phyloP scores from a whole-genome alignment of 2,113 vertebrate genomes.

The Suricata suricatta region DNA sequence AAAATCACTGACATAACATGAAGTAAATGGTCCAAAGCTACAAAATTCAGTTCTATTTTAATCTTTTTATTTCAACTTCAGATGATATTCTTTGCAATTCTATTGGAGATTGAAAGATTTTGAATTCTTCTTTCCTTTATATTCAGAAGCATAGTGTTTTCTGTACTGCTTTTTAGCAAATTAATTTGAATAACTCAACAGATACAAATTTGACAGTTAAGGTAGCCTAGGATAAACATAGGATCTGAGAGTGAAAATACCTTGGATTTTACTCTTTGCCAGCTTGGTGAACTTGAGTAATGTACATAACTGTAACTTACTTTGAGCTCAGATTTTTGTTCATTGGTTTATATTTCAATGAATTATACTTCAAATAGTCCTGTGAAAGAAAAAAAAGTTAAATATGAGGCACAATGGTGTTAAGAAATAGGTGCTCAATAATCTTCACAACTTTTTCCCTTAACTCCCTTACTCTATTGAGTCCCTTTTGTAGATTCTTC shows the following conservation, averaged over 20 bases:
- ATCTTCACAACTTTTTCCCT: not conserved
- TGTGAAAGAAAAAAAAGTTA: not conserved
- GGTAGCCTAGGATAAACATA: not conserved
- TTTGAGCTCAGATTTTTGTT: not conserved
- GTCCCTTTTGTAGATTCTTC: not conserved
- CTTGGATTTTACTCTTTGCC: not conserved
- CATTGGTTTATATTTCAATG: not conserved
- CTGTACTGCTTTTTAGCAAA: not conserved
- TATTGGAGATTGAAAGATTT: not conserved
- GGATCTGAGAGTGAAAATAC: not conserved
- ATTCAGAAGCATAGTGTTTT: not conserved
- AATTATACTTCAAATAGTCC: not conserved
- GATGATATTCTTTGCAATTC: not conserved
- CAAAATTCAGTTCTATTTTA: not conserved
- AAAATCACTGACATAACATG: not conserved
- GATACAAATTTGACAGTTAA: not conserved
- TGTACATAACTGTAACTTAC: not conserved
- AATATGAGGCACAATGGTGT: not conserved
- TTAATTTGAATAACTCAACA: not conserved
- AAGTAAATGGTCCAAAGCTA: not conserved
- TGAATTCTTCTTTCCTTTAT: not conserved
- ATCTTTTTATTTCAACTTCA: not conserved
- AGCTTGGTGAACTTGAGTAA: not conserved
- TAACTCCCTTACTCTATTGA: not conserved
- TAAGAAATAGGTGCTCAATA: not conserved